Evolutionary conservation across 2,888 invertebrate species (phyloP).

Genomic region (Timandra comae): DNA sequence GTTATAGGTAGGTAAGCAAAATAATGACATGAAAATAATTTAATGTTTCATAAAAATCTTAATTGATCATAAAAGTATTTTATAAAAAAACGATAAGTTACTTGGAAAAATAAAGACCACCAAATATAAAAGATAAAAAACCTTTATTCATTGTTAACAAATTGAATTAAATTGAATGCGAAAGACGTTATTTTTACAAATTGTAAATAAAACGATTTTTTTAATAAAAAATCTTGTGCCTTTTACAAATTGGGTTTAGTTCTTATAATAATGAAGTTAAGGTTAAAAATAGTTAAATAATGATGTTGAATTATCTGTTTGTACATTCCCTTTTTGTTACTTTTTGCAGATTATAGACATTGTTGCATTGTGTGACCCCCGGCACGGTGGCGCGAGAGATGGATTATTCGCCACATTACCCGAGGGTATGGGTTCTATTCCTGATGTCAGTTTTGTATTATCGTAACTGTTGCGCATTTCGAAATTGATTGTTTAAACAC

Average conservation of each 20-base stretch:
- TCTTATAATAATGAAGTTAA: neutral
- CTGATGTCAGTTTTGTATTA: slow-evolving; percentile 44
- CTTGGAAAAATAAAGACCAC: too few species aligned
- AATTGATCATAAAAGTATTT: too few species aligned
- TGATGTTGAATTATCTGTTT: slow-evolving; percentile 17
- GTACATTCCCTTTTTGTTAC: slow-evolving; percentile 37
- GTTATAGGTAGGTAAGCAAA: too few species aligned
- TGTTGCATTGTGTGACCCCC: slow-evolving; percentile 37
- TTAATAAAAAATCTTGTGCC: slow-evolving; percentile 14
- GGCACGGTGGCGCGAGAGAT: slow-evolving; percentile 57
- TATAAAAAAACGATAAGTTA: too few species aligned
- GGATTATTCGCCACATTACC: slow-evolving; percentile 69
- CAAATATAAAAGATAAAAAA: slow-evolving; percentile 46
- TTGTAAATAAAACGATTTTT: slow-evolving; percentile 31
- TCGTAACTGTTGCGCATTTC: slow-evolving; percentile 66
- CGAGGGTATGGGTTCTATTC: slow-evolving; percentile 45
- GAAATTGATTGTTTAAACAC: too few species aligned
- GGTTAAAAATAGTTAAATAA: neutral
- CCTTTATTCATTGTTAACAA: slow-evolving; percentile 53
- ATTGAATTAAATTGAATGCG: slow-evolving; percentile 62
- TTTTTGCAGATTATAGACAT: slow-evolving; percentile 68
- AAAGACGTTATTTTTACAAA: slow-evolving; percentile 42
- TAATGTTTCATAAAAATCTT: too few species aligned
- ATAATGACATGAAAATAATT: too few species aligned
- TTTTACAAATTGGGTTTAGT: neutral